A percentile compares a stretch with the other conserved stretches of the same genome.
These are phyloP conservation scores for Acanthoscelides obtectus DNA, from an alignment of 2,888 invertebrate species.

Conservation along the genomic window DNA sequence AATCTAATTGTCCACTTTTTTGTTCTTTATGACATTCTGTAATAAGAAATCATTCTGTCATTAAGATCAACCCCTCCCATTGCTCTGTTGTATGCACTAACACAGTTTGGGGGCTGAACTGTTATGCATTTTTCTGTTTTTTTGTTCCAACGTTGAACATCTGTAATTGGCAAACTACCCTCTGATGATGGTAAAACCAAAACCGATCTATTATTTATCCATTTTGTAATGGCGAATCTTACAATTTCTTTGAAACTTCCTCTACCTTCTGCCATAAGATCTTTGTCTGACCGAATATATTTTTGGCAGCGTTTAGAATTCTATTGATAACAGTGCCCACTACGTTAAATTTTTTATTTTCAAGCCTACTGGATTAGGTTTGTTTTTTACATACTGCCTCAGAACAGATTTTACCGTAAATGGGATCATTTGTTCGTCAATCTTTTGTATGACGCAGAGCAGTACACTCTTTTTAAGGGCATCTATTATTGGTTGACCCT, in stretches of 20 bases:
- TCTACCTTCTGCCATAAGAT: neutral
- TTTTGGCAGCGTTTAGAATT: neutral
- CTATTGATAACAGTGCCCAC: conserved; percentile 1
- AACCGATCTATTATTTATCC: conserved; percentile 3
- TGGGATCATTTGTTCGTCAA: conserved; percentile 6
- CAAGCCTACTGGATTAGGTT: conserved; percentile 1
- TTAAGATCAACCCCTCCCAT: neutral
- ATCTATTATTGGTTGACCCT: conserved; percentile 1
- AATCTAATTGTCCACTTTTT: conserved; percentile 4
- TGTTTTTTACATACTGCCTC: conserved; percentile 3
- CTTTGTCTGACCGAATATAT: neutral
- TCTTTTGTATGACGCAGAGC: too few relatives aligned
- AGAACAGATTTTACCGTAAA: neutral
- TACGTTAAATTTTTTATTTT: neutral
- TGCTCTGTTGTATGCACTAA: conserved; percentile 1
- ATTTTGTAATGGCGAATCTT: conserved; percentile 1
- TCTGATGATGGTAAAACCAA: neutral
- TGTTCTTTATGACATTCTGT: conserved; percentile 3
- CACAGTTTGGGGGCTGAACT: neutral
- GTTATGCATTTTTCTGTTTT: neutral
- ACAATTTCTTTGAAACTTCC: neutral
- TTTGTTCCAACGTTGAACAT: conserved; percentile 1
- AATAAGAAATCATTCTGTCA: conserved; percentile 4
- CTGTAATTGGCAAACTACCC: neutral
- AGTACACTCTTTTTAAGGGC: neutral